Evolutionary conservation across 2,797 vertebrate genomes (phyloP).

Genomic region (Sebastes baramenuke): DNA sequence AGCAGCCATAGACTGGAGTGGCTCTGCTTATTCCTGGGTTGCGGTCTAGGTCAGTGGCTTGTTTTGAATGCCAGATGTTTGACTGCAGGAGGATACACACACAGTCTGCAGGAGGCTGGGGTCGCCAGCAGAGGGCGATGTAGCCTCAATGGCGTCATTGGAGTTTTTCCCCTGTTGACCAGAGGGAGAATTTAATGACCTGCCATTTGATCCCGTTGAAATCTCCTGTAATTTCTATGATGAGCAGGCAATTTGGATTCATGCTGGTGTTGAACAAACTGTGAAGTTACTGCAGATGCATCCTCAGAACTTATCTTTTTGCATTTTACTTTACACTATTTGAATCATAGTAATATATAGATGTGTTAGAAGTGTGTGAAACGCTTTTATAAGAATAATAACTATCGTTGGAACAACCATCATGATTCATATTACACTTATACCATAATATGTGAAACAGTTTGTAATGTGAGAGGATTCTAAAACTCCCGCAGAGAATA

Average conservation of each 20-base stretch:
- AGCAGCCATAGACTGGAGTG: slow-evolving; percentile 70
- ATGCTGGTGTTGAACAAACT: slow-evolving; percentile 25
- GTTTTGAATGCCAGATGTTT: slow-evolving; percentile 76
- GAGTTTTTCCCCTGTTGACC: background rate
- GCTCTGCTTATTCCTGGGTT: slow-evolving; percentile 75
- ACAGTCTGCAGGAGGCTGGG: slow-evolving; percentile 21
- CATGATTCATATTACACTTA: background rate
- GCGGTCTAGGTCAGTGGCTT: slow-evolving; percentile 68
- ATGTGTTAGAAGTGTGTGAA: background rate
- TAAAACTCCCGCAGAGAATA: background rate
- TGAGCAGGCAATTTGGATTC: slow-evolving; percentile 26
- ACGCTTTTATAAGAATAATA: background rate
- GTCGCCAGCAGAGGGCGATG: slow-evolving; percentile 70
- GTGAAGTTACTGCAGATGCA: background rate
- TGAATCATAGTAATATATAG: background rate
- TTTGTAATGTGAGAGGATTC: background rate
- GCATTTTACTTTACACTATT: background rate
- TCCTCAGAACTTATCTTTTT: background rate
- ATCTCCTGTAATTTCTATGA: slow-evolving; percentile 42
- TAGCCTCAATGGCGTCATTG: slow-evolving; percentile 26
- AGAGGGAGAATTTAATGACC: slow-evolving; percentile 38
- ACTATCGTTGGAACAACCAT: background rate
- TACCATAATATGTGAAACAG: background rate
- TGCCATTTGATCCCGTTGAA: slow-evolving; percentile 53
- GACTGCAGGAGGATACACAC: slow-evolving; percentile 12